Base-by-base conservation (phyloP, 2,797 vertebrate genomes). In the Sorex maritimensis region DNA sequence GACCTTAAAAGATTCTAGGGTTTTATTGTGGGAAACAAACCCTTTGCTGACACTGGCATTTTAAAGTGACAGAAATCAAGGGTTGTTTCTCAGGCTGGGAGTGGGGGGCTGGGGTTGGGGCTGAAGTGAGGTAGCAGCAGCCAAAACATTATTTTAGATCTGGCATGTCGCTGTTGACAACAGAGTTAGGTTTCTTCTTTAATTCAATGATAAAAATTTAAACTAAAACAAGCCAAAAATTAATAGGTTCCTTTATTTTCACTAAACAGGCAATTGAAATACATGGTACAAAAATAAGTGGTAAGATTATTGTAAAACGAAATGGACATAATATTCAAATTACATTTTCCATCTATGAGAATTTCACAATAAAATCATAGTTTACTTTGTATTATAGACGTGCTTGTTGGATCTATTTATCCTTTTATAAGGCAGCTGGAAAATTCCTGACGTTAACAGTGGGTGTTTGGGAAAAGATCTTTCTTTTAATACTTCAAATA, bases 351-450 rank as follows among this genome's bases (percentile, higher is more conserved):
- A 98, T 97, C 98, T 97, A 95, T 94, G 97, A 98, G 97, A 98
- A 97, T 98, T 98, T 98, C 98, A 98, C 98, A 98, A 98, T 98
- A 98, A 98, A 98, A 98, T 98, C 95, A 96, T 94, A 98, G 97
- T 98, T 98, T 98, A 98, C 98, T 98, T 98, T 98, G 97, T 98
- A 98, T 97, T 98, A 98, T 97, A 98, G 98, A 96, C 92, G 97
- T 98, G 98, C 98, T 98, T 97, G 97, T 98, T 97, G 97, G 98
- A 97, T 98, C 98, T 98, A 96, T 98, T 98, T 94, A 97, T 98
- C 96, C 87, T 95, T 84, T 92, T 17, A 69, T 65, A 91, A 95
- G 96, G 96, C 95, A 97, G 95, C 80, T 97, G 95, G 97, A 91
- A 74, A 30, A 95, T 95, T 97, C 95, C 95, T 94, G 26, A 1